phyloP scores from a whole-genome alignment of 1,140 invertebrate genomes.

The Stegodyphus dumicola region DNA sequence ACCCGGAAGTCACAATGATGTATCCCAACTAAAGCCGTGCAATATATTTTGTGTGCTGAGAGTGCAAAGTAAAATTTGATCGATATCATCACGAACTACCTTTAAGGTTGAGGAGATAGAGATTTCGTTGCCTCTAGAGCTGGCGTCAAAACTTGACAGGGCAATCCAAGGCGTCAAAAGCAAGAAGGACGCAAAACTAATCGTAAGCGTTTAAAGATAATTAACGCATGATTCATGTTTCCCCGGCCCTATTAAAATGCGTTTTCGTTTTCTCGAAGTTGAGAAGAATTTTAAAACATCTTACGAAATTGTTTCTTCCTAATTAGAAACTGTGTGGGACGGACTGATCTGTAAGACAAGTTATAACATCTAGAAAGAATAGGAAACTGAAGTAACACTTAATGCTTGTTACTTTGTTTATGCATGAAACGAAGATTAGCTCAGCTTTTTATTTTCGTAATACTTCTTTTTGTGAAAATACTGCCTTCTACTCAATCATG shows the following conservation, averaged over 20 bases:
- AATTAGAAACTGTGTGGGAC: background rate
- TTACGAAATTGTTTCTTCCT: background rate
- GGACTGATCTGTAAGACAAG: too few relatives aligned
- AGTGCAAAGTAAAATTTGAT: slow-evolving; percentile 22
- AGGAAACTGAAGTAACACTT: slow-evolving; percentile 9
- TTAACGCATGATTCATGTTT: slow-evolving; percentile 47
- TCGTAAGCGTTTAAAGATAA: slow-evolving; percentile 45
- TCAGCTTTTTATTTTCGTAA: too few relatives aligned
- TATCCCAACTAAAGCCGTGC: background rate
- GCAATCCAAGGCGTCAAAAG: slow-evolving; percentile 22
- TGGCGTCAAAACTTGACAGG: slow-evolving; percentile 21
- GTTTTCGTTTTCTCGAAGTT: too few relatives aligned
- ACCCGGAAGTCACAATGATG: too few relatives aligned
- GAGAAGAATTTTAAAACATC: too few relatives aligned
- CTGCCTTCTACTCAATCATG: too few relatives aligned
- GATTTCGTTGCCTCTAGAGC: slow-evolving; percentile 22
- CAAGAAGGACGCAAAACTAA: slow-evolving; percentile 32
- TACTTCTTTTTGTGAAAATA: too few relatives aligned
- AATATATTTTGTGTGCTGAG: slow-evolving; percentile 21
- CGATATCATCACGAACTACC: background rate
- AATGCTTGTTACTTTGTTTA: slow-evolving; percentile 40
- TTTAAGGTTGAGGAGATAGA: background rate
- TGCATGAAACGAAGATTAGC: background rate
- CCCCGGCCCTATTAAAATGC: slow-evolving; percentile 25
- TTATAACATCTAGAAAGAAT: too few relatives aligned